phyloP scores from a whole-genome alignment of 2,113 vertebrate species.

The Zosterops hypoxanthus region DNA sequence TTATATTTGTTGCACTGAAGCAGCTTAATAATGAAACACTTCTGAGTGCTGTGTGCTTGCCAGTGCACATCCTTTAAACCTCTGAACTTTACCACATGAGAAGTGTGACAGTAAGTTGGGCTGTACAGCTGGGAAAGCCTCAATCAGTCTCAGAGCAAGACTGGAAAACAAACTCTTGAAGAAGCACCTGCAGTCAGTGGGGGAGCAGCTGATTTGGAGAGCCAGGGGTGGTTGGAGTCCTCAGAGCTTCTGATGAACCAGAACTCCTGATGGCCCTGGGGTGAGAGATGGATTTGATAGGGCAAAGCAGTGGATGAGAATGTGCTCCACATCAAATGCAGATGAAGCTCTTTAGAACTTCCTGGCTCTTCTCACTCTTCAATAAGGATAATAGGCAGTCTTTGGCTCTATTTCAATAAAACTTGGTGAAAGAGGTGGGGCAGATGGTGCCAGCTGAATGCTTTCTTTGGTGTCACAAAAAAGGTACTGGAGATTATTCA shows the following conservation, averaged over 20 bases:
- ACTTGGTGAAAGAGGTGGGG: background rate
- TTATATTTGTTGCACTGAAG: background rate
- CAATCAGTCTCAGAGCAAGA: background rate
- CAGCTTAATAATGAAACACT: background rate
- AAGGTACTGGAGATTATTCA: background rate
- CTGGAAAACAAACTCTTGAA: background rate
- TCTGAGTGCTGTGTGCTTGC: background rate
- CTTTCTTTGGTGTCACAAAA: background rate
- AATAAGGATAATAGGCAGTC: background rate
- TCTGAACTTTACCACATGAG: background rate
- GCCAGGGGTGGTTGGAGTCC: background rate
- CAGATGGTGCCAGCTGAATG: background rate
- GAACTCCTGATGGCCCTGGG: background rate
- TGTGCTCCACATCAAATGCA: background rate
- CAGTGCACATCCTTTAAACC: background rate
- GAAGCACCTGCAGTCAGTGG: background rate
- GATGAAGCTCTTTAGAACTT: background rate
- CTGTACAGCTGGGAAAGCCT: background rate
- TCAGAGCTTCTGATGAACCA: background rate
- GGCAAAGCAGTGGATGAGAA: background rate
- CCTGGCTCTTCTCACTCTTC: background rate
- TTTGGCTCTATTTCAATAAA: background rate
- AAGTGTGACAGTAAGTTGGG: background rate
- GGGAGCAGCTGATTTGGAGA: background rate
- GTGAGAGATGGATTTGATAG: background rate